Percentiles rank a stretch among this genome's conserved stretches.
Evolutionary conservation across 1,140 invertebrate species (phyloP).

Genomic region (Ceratosolen fusciceps): DNA sequence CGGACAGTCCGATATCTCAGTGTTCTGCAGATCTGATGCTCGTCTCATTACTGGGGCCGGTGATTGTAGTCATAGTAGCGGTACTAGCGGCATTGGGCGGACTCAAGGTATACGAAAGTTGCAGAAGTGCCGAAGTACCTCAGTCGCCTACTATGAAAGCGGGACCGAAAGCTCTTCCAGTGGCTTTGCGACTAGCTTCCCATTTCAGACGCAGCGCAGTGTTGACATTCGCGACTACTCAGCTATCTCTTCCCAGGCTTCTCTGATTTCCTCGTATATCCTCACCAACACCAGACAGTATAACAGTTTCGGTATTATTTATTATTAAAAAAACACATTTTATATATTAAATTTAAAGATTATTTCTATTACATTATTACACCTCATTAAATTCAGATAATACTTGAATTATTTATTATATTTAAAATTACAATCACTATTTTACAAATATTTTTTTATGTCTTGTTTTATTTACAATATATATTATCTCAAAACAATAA

Average conservation of each 20-base stretch:
- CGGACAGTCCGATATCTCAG: background rate
- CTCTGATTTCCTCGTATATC: slow-evolving; percentile 67
- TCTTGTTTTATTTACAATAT: too few relatives aligned
- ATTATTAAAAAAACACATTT: slow-evolving; percentile 49
- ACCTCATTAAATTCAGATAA: background rate
- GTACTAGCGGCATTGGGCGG: slow-evolving; percentile 76
- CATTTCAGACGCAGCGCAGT: slow-evolving; percentile 73
- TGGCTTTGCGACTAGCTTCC: slow-evolving; percentile 69
- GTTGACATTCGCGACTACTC: slow-evolving; percentile 70
- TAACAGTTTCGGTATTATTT: slow-evolving; percentile 93
- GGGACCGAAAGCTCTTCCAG: slow-evolving; percentile 55
- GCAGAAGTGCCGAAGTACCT: slow-evolving; percentile 86
- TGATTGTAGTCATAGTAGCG: background rate
- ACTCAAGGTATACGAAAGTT: slow-evolving; percentile 92
- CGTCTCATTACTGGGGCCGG: slow-evolving; percentile 6
- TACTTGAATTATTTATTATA: background rate
- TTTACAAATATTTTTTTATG: background rate
- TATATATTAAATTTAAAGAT: background rate
- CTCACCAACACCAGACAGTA: slow-evolving; percentile 83
- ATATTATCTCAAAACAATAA: too few relatives aligned
- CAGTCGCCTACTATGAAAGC: slow-evolving; percentile 82
- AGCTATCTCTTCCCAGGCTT: slow-evolving; percentile 64
- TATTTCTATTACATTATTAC: slow-evolving; percentile 8
- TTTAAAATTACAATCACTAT: background rate
- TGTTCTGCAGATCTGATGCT: slow-evolving; percentile 41